Evolutionary conservation across 2,888 invertebrate genomes (phyloP), one percentile per base, ranked within the genome.

Genomic region (Pocota personata): DNA sequence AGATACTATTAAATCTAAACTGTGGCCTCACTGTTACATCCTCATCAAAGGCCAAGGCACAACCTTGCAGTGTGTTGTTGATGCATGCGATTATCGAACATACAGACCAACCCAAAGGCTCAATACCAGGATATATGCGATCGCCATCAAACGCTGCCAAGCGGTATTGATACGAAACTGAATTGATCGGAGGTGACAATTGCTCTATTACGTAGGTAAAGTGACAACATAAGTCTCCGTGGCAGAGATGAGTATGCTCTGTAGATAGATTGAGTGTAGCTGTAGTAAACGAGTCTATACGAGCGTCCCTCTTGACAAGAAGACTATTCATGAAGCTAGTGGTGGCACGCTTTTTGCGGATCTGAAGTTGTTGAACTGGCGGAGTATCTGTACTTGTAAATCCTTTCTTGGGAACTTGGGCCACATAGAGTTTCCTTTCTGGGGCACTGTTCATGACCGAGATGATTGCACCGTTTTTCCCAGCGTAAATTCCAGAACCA

Each of bases 401-500:
- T 10, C 19, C 7, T 1, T 88, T 89, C 32, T 91, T 92, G 0
- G 90, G 90, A 16, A 92, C 90, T 32, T 83, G 83, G 0, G 90
- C 89, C 14, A 89, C 89, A 64, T 91, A 90, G 1, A 91, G 32
- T 3, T 77, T 79, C 1, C 91, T 89, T 67, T 90, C 89, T 0
- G 57, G 58, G 0, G 62, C 88, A 8, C 82, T 66, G 0, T 79
- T 88, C 89, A 91, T 90, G 0, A 88, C 89, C 1, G 90, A 89
- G 1, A 82, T 57, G 4, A 91, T 35, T 0, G 90, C 69, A 5
- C 91, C 91, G 0, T 77, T 52, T 0, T 88, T 88, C 0, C 95
- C 95, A 0, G 94, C 93, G 90, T 94, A 97, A 71, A 97, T 95
- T n/a, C 97, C 97, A 8, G 95, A 95, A 3, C 97, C 97, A 35